These are phyloP conservation scores for Fratercula arctica DNA, from an alignment of 2,797 vertebrate species.

Conservation along the genomic window DNA sequence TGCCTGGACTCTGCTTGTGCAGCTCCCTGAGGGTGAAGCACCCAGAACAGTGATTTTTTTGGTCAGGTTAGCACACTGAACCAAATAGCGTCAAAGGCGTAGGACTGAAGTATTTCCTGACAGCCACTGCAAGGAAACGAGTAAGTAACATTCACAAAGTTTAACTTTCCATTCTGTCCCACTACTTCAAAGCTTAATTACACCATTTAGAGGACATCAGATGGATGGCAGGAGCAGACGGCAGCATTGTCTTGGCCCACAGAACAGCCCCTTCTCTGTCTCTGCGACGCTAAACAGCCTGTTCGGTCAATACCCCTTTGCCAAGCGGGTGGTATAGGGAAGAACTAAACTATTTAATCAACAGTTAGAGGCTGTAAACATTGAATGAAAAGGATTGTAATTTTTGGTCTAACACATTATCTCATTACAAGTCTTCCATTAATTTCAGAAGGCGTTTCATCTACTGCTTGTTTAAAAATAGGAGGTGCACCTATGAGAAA, in stretches of 20 bases:
- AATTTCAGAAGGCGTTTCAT: neutral
- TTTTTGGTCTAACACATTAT: neutral
- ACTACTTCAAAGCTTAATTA: neutral
- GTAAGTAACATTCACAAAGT: neutral
- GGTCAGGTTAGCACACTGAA: neutral
- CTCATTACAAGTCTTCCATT: neutral
- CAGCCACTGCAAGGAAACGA: neutral
- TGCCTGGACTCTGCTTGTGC: accelerated
- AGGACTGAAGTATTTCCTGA: neutral
- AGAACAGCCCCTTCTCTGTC: neutral
- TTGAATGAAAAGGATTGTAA: neutral
- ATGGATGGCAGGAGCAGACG: neutral
- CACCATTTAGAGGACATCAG: neutral
- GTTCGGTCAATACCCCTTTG: neutral
- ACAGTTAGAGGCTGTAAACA: neutral
- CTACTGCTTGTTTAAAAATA: neutral
- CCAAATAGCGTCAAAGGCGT: accelerated
- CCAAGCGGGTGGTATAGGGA: neutral
- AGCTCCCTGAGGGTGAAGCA: accelerated
- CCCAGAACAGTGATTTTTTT: neutral
- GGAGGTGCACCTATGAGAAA: neutral
- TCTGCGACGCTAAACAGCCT: neutral
- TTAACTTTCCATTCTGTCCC: neutral
- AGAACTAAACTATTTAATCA: neutral
- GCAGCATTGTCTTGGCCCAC: neutral